These are phyloP conservation scores for Tethea ocularis DNA, from an alignment of 2,888 invertebrate species.

Conservation along the genomic window DNA sequence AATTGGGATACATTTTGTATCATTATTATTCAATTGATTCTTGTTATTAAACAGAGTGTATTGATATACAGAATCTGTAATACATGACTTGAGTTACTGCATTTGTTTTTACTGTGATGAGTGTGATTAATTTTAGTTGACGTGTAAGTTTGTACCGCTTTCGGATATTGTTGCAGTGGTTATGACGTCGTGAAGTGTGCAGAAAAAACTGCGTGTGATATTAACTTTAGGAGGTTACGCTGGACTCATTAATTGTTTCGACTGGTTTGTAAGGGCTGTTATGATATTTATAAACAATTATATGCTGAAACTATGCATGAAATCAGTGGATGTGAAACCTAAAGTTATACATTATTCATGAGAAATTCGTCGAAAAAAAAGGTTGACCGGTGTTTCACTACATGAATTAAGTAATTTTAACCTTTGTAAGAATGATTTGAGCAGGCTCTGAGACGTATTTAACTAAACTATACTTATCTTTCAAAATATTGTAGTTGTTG, in stretches of 20 bases:
- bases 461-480: background rate
- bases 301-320: background rate
- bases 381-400: background rate
- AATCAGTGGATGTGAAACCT: background rate
- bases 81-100: background rate
- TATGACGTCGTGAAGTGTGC: background rate
- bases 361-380: background rate
- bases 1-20: background rate
- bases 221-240: constrained; percentile 7
- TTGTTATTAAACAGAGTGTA: no score
- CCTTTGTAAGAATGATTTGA: background rate
- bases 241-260: background rate
- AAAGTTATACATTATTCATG: background rate
- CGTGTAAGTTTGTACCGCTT: background rate
- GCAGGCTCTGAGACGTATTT: background rate
- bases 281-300: background rate
- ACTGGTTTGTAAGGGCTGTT: background rate
- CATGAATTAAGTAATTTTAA: background rate
- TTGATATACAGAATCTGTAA: background rate
- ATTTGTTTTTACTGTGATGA: background rate
- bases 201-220: constrained; percentile 8
- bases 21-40: background rate
- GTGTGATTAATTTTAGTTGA: background rate
- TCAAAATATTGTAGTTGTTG: background rate
- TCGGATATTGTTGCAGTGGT: background rate